Evolutionary conservation across 2,797 vertebrate genomes (phyloP).

Genomic region (Crocodylus rhombifer): DNA sequence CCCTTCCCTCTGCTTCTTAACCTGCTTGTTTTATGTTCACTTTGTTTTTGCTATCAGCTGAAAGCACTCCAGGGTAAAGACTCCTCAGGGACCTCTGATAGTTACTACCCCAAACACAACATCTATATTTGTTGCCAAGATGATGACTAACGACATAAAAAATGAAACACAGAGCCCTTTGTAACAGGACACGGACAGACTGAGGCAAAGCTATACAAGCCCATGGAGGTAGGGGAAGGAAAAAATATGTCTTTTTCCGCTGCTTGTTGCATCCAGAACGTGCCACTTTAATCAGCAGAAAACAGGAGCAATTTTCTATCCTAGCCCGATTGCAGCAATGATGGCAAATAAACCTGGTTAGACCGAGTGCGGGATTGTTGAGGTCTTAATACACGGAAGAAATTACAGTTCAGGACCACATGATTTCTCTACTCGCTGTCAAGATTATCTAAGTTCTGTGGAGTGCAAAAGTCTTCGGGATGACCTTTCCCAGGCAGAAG

Average conservation of each 20-base stretch:
- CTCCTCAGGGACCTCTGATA: slow-evolving; percentile 49
- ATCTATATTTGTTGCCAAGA: slow-evolving; percentile 64
- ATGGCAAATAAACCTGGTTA: slow-evolving; percentile 24
- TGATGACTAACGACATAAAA: slow-evolving; percentile 31
- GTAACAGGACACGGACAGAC: neutral
- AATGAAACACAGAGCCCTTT: neutral
- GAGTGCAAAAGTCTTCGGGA: slow-evolving; percentile 53
- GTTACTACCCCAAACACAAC: slow-evolving; percentile 27
- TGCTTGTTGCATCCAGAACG: fast-evolving
- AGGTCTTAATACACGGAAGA: slow-evolving; percentile 41
- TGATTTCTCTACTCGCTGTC: slow-evolving; percentile 49
- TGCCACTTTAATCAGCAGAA: neutral
- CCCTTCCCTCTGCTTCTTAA: slow-evolving; percentile 34
- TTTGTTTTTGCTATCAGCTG: slow-evolving; percentile 57
- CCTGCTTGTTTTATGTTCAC: slow-evolving; percentile 45
- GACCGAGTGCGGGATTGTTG: neutral
- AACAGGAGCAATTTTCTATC: neutral
- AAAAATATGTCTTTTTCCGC: neutral
- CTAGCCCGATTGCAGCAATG: neutral
- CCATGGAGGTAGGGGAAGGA: neutral
- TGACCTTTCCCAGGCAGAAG: slow-evolving; percentile 79
- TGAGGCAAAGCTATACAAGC: neutral
- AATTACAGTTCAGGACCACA: slow-evolving; percentile 22
- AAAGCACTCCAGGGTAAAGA: slow-evolving; percentile 71
- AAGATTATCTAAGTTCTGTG: slow-evolving; percentile 24